Conservation (phyloP, 2,888 invertebrate species). For the Thumatha senex region DNA sequence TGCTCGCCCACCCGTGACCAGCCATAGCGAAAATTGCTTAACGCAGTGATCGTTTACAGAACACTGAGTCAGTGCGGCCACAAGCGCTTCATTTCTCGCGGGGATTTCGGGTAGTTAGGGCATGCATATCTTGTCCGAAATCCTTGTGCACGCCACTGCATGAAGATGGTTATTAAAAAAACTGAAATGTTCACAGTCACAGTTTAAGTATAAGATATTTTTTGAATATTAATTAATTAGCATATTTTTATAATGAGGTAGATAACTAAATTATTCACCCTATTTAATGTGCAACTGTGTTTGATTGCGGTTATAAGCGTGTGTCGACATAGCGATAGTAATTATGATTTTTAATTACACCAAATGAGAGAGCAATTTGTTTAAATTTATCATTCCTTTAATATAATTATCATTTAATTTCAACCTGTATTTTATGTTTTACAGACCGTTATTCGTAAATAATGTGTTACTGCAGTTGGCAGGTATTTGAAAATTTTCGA, state of each 20-base stretch:
- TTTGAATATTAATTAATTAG: too few species aligned
- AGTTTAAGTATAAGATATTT: too few species aligned
- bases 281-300: constrained; percentile 72
- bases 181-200: too few species aligned
- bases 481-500: constrained; percentile 2
- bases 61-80: too few species aligned
- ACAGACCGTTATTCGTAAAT: constrained; percentile 32
- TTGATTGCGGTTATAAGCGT: constrained; percentile 74
- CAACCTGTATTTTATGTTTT: constrained; percentile 31
- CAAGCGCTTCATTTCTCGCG: too few species aligned
- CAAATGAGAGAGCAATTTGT: constrained; percentile 38
- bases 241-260: not conserved
- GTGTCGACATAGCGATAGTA: constrained; percentile 51
- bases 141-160: too few species aligned
- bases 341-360: constrained; percentile 69
- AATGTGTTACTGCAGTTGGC: constrained; percentile 22
- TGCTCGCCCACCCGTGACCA: too few species aligned
- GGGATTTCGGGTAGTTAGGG: too few species aligned
- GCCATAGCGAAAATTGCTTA: too few species aligned
- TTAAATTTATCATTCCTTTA: constrained; percentile 40
- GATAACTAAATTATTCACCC: constrained; percentile 16
- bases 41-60: too few species aligned
- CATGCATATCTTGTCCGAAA: too few species aligned
- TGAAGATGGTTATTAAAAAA: too few species aligned
- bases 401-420: constrained; percentile 41